phyloP scores from a whole-genome alignment of 2,113 vertebrate species.

The Phylloscopus whistleri region DNA sequence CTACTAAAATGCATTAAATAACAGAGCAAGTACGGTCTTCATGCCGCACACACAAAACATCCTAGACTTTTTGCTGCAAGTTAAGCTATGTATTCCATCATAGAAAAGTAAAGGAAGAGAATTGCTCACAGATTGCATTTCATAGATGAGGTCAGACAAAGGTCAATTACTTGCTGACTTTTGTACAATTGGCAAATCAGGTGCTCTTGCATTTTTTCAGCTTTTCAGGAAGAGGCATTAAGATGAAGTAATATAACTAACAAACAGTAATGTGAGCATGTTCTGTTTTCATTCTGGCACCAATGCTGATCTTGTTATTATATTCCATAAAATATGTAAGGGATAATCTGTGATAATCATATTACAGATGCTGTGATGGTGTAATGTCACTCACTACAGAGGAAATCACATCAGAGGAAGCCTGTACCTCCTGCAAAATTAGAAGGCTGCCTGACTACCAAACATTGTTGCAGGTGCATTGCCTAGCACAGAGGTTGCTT shows the following conservation, averaged over 20 bases:
- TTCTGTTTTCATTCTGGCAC: background rate
- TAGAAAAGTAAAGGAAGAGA: background rate
- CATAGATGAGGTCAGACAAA: background rate
- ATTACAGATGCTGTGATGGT: background rate
- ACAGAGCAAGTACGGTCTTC: background rate
- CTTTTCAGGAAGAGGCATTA: background rate
- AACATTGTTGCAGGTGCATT: background rate
- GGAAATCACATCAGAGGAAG: background rate
- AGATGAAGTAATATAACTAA: background rate
- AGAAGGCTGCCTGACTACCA: background rate
- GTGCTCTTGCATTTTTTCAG: background rate
- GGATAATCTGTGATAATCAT: background rate
- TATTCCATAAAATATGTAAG: background rate
- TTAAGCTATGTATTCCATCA: background rate
- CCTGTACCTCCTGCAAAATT: background rate
- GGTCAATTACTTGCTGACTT: background rate
- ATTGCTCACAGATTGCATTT: background rate
- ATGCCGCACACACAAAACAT: background rate
- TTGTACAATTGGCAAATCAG: background rate
- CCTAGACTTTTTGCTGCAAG: background rate
- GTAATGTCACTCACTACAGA: background rate
- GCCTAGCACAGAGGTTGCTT: background rate
- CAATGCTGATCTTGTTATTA: background rate
- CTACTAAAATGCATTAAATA: background rate
- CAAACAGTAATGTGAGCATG: background rate